Evolutionary conservation across 2,888 invertebrate species (phyloP).

Genomic region (Gortyna flavago): DNA sequence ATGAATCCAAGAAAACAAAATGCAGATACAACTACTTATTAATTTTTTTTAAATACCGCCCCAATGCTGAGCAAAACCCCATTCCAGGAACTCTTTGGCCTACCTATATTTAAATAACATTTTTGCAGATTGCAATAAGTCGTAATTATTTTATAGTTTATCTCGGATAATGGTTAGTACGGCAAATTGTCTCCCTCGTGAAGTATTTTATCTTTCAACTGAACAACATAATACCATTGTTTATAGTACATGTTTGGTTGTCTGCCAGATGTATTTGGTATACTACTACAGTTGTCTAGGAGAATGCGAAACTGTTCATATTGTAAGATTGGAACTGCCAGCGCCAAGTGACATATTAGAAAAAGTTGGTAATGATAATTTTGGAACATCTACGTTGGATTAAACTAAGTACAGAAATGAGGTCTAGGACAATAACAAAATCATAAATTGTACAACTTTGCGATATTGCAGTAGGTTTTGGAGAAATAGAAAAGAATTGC

Average conservation of each 20-base stretch:
- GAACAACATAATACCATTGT: constrained; percentile 49
- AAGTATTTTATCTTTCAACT: constrained; percentile 48
- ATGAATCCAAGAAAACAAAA: background rate
- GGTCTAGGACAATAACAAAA: background rate
- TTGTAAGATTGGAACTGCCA: constrained; percentile 17
- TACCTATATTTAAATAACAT: background rate
- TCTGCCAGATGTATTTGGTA: constrained; percentile 57
- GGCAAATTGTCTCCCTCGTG: constrained; percentile 28
- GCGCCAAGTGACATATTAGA: constrained; percentile 24
- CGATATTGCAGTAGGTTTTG: background rate
- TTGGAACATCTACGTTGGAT: constrained; percentile 16
- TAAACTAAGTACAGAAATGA: constrained; percentile 6
- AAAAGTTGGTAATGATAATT: constrained; percentile 27
- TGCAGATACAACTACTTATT: background rate
- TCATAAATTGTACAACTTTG: constrained; percentile 7
- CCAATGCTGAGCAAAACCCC: background rate
- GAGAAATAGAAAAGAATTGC: background rate
- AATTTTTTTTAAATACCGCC: no score
- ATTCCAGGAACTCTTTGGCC: background rate
- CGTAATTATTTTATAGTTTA: constrained; percentile 25
- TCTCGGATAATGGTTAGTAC: constrained; percentile 21
- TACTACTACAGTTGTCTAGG: constrained; percentile 37
- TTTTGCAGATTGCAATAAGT: constrained; percentile 28
- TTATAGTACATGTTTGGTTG: constrained; percentile 60
- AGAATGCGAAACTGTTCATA: constrained; percentile 25